A percentile compares a stretch with the other conserved stretches of the same genome.
phyloP scores from a whole-genome alignment of 2,113 vertebrate genomes.

The Bubo bubo region DNA sequence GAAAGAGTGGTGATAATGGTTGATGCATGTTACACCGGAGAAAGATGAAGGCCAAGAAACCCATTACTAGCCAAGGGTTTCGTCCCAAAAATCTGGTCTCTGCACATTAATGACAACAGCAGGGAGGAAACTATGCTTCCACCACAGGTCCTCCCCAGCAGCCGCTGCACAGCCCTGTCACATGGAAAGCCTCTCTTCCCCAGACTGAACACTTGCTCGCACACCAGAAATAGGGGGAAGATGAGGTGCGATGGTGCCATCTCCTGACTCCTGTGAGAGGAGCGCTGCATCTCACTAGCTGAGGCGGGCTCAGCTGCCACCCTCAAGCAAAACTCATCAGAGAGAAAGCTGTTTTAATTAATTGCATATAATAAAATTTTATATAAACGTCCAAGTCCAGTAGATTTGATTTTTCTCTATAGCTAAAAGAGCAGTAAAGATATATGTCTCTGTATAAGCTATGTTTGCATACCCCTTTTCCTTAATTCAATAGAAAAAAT shows the following conservation, averaged over 20 bases:
- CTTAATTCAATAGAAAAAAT: constrained; percentile 21
- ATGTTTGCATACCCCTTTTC: constrained; percentile 20
- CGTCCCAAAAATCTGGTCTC: neutral
- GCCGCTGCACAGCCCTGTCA: fast-evolving
- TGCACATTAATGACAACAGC: neutral
- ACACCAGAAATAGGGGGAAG: neutral
- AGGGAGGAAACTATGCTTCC: neutral
- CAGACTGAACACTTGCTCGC: neutral
- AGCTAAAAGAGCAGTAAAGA: constrained; percentile 3
- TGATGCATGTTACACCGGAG: neutral
- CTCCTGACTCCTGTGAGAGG: neutral
- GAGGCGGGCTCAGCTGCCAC: neutral
- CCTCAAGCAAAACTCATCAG: neutral
- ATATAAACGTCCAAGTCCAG: neutral
- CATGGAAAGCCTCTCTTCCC: neutral
- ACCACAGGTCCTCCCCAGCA: neutral
- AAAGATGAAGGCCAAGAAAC: neutral
- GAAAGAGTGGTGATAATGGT: neutral
- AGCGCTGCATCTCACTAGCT: neutral
- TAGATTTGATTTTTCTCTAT: neutral
- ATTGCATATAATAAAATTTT: neutral
- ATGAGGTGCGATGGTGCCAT: neutral
- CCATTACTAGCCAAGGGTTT: neutral
- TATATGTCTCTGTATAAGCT: neutral
- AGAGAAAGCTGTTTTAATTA: neutral